Conservation (phyloP, 2,888 invertebrate genomes). For the Ptychoptera contaminata region DNA sequence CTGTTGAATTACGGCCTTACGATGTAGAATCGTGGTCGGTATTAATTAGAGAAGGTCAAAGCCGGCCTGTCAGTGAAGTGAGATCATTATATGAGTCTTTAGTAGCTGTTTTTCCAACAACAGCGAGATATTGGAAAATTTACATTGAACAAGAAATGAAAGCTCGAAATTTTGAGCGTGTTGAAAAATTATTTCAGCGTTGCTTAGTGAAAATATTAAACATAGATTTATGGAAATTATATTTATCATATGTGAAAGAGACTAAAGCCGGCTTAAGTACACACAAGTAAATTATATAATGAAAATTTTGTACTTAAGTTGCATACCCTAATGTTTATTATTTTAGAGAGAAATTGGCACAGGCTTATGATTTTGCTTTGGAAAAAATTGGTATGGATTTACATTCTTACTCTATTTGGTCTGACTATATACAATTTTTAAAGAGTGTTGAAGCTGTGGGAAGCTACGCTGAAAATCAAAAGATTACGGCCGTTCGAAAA, state of each 20-base stretch:
- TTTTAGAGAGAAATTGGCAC: slow-evolving; percentile 93
- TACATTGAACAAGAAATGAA: slow-evolving; percentile 98
- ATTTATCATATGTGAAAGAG: slow-evolving; percentile 94
- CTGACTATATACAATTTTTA: slow-evolving; percentile 92
- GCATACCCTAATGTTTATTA: slow-evolving; percentile 10
- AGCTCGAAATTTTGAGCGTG: slow-evolving; percentile 91
- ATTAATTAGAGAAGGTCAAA: slow-evolving; percentile 84
- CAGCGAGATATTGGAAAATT: slow-evolving; percentile 96
- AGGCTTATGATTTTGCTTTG: slow-evolving; percentile 97
- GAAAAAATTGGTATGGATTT: slow-evolving; percentile 99
- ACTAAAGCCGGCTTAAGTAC: slow-evolving; percentile 86
- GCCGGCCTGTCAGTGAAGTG: slow-evolving; percentile 73
- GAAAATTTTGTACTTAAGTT: not conserved
- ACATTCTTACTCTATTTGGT: slow-evolving; percentile 93
- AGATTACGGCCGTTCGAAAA: slow-evolving; percentile 94
- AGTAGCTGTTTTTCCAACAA: slow-evolving; percentile 87
- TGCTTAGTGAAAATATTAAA: slow-evolving; percentile 97
- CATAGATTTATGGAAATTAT: slow-evolving; percentile 97
- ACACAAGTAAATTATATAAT: slow-evolving; percentile 54
- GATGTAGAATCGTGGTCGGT: slow-evolving; percentile 98
- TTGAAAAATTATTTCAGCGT: slow-evolving; percentile 97
- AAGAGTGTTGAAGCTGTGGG: slow-evolving; percentile 95
- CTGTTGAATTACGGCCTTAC: slow-evolving; percentile 75
- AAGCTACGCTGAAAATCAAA: slow-evolving; percentile 98
- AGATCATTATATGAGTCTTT: slow-evolving; percentile 85